phyloP scores from a whole-genome alignment of 2,113 vertebrate genomes.

The Hypocryptadius cinnamomeus region DNA sequence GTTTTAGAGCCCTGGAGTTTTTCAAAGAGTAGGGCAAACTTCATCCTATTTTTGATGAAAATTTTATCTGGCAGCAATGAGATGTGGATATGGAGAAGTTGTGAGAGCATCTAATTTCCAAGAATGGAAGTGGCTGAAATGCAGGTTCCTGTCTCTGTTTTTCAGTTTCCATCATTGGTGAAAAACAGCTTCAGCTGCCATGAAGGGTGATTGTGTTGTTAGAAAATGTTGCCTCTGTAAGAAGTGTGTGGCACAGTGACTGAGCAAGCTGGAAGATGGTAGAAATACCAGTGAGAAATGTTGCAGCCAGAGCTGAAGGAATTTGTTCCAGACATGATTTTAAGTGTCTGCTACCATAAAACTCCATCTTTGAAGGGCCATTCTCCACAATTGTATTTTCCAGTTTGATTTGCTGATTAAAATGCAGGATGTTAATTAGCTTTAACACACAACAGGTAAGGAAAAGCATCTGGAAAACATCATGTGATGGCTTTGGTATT shows the following conservation, averaged over 20 bases:
- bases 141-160: background rate
- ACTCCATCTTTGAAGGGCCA: background rate
- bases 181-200: constrained; percentile 6
- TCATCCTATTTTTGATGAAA: background rate
- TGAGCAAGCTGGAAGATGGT: background rate
- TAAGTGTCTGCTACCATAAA: background rate
- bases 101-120: background rate
- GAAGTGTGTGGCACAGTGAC: background rate
- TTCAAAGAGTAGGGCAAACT: background rate
- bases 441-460: background rate
- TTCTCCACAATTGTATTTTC: background rate
- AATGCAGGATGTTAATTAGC: background rate
- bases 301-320: background rate
- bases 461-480: background rate
- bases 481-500: background rate
- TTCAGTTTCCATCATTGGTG: background rate
- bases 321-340: background rate
- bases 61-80: background rate
- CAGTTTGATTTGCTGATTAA: background rate
- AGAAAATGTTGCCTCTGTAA: background rate
- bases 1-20: background rate
- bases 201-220: constrained; percentile 10
- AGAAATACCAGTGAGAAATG: background rate
- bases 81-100: background rate
- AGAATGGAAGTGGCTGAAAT: constrained; percentile 18